Base-by-base conservation (phyloP, 1,140 invertebrate genomes). In the Venturia canescens region DNA sequence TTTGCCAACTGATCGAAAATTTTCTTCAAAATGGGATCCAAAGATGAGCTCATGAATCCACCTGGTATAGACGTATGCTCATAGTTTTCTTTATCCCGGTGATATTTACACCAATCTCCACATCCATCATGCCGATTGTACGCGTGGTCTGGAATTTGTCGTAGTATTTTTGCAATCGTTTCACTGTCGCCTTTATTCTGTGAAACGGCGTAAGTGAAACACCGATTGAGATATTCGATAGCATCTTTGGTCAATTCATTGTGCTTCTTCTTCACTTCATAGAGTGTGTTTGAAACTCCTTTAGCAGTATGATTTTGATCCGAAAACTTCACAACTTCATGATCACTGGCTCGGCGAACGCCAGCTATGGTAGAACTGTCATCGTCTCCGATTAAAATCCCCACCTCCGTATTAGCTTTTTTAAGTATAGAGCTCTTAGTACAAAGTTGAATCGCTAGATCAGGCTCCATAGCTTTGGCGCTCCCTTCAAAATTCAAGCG, bases 1-100 rank as follows among this genome's bases (percentile, higher is more conserved):
- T 23, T 44, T 16, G 71, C 71, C 21, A 74, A 27, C 11, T 26
- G 26, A 57, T 74, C 26, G 29, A 74, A 74, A 53, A 74, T 74
- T 16, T 18, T 9, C 15, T 29, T 3, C 29, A 69, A 69, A 34
- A 27, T 69, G 11, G 67, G 31, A 31, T 69, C 6, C 11, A 69
- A n/a, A n/a, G n/a, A n/a, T n/a, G n/a, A n/a, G 26, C 60, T 74
- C 74, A 34, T 74, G n/a, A 81, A 70, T 0, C 78, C 82, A 9
- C 79, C 74, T 31, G 63, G 63, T 1, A 80, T 72, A 1, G 13
- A 29, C 1, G 3, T 29, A 16, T 80, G 78, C 5, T 50, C 38
- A 23, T 80, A 72, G 34, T 50, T 67, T 16, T 79, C 44, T 29
- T 70, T 70, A 29, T 60, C 50, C 13, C 23, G 4, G 4, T 21